Evolutionary conservation across 1,140 invertebrate species (phyloP), one percentile per base, ranked within the genome.

Genomic region (Pogonomyrmex californicus): DNA sequence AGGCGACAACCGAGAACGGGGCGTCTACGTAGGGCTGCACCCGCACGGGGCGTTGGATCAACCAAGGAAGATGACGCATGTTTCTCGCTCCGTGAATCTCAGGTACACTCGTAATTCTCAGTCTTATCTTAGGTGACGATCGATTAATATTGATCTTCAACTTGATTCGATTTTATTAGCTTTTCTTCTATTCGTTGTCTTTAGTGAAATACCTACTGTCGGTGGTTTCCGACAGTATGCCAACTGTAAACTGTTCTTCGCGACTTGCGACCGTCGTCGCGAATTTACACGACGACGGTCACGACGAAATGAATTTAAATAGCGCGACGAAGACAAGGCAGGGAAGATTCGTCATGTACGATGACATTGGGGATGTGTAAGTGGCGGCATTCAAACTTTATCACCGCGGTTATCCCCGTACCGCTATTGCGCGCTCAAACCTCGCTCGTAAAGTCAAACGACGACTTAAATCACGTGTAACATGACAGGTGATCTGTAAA

Each of bases 401-500:
- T 73, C 30, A 68, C 49, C 10, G 49, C 23, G 23, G 36, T 66
- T 65, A 23, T 38, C 7, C 41, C 6, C 75, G 17, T 17, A 4
- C 10, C 63, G 62, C 56, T 62, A 56, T 54, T 75, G 36, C 49
- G 73, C 38, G 73, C 6, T 23, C 2, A 60, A 76, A 60, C 47
- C 73, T 76, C 76, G 63, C 78, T 82, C 51, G 41, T 81, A 81
- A 81, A 68, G 14, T 23, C 17, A 4, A n/a, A n/a, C n/a, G 36
- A 12, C n/a, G 38, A 49, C 41, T 71, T 33, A 47, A 73, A 82
- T 82, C 41, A 4, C 58, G 33, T 30, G 14, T 12, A 14, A 23
- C 58, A 38, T 47, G 47, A 54, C 51, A n/a, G 63, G 47, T 49
- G 78, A 82, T 82, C 51, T 58, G 38, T 47, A 33, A 56, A n/a